Evolutionary conservation across 2,888 invertebrate genomes (phyloP).

Genomic region (Resseliella maxima): DNA sequence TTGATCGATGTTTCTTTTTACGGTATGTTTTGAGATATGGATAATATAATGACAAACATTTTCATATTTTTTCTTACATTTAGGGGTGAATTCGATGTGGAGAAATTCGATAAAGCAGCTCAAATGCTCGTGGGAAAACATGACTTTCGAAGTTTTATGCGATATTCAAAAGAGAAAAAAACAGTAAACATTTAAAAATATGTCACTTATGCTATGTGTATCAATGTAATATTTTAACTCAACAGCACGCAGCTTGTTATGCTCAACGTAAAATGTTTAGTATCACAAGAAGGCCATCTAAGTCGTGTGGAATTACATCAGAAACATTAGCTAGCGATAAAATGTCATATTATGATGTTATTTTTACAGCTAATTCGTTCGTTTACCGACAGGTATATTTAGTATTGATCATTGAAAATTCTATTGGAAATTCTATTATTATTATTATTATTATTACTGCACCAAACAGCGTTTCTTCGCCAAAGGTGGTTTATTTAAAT

Average conservation of each 20-base stretch:
- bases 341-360: slow-evolving; percentile 44
- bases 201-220: neutral
- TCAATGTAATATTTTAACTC: neutral
- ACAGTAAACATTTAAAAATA: neutral
- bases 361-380: neutral
- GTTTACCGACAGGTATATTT: slow-evolving; percentile 19
- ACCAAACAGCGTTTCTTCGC: no score
- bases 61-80: neutral
- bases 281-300: neutral
- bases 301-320: neutral
- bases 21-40: neutral
- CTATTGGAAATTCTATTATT: neutral
- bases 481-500: no score
- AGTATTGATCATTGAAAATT: neutral
- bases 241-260: neutral
- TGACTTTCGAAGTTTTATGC: slow-evolving; percentile 31
- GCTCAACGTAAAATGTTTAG: neutral
- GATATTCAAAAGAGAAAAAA: slow-evolving; percentile 16
- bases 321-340: neutral
- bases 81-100: neutral
- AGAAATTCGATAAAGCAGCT: neutral
- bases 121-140: slow-evolving; percentile 6
- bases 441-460: no score
- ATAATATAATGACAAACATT: no score
- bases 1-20: slow-evolving; percentile 1